A percentile compares a stretch with the other conserved stretches of the same genome.
Evolutionary conservation across 2,113 vertebrate species (phyloP).

Genomic region (Canis aureus): DNA sequence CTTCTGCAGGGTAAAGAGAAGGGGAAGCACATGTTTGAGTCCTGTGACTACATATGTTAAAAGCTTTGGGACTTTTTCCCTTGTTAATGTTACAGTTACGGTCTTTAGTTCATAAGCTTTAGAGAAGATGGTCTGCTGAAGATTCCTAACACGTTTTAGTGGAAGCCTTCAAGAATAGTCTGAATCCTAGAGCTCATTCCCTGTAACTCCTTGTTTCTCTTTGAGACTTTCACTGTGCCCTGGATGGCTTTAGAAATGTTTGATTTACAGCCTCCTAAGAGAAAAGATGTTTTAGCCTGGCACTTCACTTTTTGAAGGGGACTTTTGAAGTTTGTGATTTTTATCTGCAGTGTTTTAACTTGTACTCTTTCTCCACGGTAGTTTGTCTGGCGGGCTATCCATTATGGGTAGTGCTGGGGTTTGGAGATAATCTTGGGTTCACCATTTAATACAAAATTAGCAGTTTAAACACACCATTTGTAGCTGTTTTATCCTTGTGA

Average conservation of each 20-base stretch:
- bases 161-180: neutral
- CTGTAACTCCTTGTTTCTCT: constrained; percentile 42
- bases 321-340: constrained; percentile 71
- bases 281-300: constrained; percentile 32
- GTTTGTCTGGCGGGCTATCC: constrained; percentile 26
- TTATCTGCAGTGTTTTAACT: constrained; percentile 72
- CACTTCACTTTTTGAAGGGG: constrained; percentile 63
- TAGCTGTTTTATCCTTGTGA: constrained; percentile 68
- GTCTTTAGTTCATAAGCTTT: constrained; percentile 25
- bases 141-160: neutral
- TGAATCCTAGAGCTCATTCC: constrained; percentile 13
- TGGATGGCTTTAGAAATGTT: constrained; percentile 66
- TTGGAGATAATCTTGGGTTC: constrained; percentile 60
- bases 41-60: constrained; percentile 11
- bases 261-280: constrained; percentile 59
- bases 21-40: neutral
- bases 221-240: constrained; percentile 2
- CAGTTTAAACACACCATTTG: constrained; percentile 82
- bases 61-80: neutral
- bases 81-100: neutral
- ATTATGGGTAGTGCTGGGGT: constrained; percentile 16
- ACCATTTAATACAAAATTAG: constrained; percentile 81
- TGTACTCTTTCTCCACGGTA: constrained; percentile 54
- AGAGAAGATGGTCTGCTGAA: neutral
- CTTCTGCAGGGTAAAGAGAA: neutral